A percentile compares a stretch with the other conserved stretches of the same genome.
phyloP scores from a whole-genome alignment of 37 sponge, comb jelly and placozoan species.

The Cliona cf. orientalis region DNA sequence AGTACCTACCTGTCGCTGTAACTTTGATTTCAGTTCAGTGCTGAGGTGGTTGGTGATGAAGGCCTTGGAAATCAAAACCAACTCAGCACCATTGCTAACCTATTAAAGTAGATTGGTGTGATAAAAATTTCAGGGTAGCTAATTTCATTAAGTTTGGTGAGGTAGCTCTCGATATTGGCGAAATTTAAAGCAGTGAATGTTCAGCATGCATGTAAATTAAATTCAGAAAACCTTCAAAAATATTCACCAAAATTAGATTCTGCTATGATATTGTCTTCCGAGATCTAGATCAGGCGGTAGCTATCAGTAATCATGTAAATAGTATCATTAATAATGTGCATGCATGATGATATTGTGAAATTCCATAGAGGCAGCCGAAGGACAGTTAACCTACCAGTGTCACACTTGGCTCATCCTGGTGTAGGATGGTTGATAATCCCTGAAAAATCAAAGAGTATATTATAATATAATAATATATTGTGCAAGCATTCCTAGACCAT shows the following conservation, averaged over 20 bases:
- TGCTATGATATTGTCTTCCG: too few species aligned
- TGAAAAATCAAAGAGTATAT: not conserved
- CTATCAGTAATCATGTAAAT: too few species aligned
- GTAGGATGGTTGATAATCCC: slow-evolving; percentile 60
- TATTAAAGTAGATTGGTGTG: not conserved
- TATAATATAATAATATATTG: not conserved
- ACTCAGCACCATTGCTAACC: slow-evolving; percentile 77
- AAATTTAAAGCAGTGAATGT: too few species aligned
- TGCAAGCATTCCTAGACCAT: not conserved
- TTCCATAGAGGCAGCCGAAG: not conserved
- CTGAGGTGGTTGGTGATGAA: slow-evolving; percentile 43
- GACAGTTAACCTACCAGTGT: slow-evolving; percentile 45
- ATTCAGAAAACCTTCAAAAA: too few species aligned
- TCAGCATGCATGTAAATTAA: too few species aligned
- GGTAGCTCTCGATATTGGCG: too few species aligned
- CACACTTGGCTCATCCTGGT: slow-evolving; percentile 64
- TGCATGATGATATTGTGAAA: too few species aligned
- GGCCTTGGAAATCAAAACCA: slow-evolving; percentile 49
- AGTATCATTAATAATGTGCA: too few species aligned
- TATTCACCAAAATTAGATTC: too few species aligned
- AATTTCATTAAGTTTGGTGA: too few species aligned
- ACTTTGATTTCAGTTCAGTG: not conserved
- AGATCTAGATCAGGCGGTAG: too few species aligned
- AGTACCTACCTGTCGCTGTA: slow-evolving; percentile 32
- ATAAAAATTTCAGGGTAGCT: not conserved